Base-by-base conservation (phyloP, 1,140 invertebrate genomes). In the Trichoplusia ni region DNA sequence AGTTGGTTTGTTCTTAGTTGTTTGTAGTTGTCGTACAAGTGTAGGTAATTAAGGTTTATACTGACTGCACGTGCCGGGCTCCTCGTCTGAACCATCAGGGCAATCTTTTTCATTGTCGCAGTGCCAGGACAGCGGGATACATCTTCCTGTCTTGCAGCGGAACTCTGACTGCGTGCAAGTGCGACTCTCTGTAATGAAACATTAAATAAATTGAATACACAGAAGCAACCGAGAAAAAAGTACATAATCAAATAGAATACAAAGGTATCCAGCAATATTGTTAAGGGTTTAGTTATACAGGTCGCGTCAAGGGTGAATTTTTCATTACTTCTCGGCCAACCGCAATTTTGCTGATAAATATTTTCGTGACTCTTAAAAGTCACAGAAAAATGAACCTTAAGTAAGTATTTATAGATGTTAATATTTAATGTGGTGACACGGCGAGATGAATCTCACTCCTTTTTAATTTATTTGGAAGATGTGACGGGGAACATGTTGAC, bases 101-200 rank as follows among this genome's bases (percentile, higher is more conserved):
- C 96, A 97, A 81, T 97, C 96, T 67, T 93, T 93, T 73, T 96
- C 94, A 35, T 92, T 93, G 81, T 96, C 95, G 73, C 95, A 96
- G 42, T 93, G 92, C 94, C 96, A 97, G 71, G 93, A 89, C 37
- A 84, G 79, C 0, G 95, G 95, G 70, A 98, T 96, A 82, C 97
- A 98, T 61, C 93, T 92, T 33, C 95, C 95, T 42, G 94, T 94
- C 61, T 91, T 92, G 86, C 95, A 96, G 64, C 91, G 90, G 85
- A 96, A 96, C 80, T 96, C 94, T 5, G 91, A 88, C 2, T 92
- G 79, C 4, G 92, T 93, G 79, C 95, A 96, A 53, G 92, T 92
- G 42, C 91, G 90, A 14, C 88, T 91, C 64, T 92, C 94, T 95
- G 92, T 67, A 92, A 92, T 61, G 64, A 54, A 74, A 65, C 25